Evolutionary conservation across 2,888 invertebrate genomes (phyloP).

Genomic region (Timema cristinae): DNA sequence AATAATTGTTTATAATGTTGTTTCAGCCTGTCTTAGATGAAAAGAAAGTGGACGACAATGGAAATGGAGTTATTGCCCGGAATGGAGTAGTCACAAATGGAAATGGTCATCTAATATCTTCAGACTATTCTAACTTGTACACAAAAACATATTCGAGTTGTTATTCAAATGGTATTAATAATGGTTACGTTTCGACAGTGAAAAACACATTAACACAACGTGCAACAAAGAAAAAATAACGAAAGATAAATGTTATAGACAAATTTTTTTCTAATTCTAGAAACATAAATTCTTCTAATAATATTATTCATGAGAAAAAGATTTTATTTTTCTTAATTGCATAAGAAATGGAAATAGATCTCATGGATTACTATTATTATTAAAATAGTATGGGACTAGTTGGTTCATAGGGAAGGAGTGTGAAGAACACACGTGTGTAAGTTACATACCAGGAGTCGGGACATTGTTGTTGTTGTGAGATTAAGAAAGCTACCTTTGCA

Average conservation of each 20-base stretch:
- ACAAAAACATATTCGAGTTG: slow-evolving; percentile 57
- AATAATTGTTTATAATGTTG: slow-evolving; percentile 12
- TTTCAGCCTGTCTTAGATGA: slow-evolving; percentile 62
- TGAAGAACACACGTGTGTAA: too few species aligned
- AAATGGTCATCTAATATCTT: slow-evolving; percentile 24
- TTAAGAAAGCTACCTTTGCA: too few species aligned
- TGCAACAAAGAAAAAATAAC: slow-evolving; percentile 1
- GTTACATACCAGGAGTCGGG: too few species aligned
- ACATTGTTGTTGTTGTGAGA: too few species aligned
- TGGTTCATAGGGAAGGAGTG: too few species aligned
- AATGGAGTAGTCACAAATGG: slow-evolving; percentile 22
- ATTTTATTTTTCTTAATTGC: too few species aligned
- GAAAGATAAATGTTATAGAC: background rate
- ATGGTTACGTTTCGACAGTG: slow-evolving; percentile 53
- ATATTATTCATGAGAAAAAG: too few species aligned
- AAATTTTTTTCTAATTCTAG: too few species aligned
- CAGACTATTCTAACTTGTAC: slow-evolving; percentile 47
- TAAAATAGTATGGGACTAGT: too few species aligned
- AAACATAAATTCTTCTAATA: too few species aligned
- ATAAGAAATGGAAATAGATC: too few species aligned
- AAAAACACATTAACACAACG: slow-evolving; percentile 16
- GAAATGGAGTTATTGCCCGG: background rate
- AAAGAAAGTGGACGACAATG: slow-evolving; percentile 10
- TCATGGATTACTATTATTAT: too few species aligned
- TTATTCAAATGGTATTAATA: slow-evolving; percentile 60